Evolutionary conservation across 2,113 vertebrate genomes (phyloP).

Genomic region (Ursus arctos): DNA sequence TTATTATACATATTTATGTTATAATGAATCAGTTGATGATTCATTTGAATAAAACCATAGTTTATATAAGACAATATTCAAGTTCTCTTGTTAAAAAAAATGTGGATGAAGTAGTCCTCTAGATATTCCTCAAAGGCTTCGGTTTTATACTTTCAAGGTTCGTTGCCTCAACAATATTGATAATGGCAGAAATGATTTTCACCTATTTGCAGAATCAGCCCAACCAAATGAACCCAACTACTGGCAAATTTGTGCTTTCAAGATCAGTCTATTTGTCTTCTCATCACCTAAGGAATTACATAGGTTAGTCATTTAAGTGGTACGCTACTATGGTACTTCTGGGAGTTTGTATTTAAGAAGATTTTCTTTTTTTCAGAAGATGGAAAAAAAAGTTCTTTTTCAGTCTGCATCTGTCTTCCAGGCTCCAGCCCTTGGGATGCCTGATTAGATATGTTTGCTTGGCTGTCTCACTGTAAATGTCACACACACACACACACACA

Average conservation of each 20-base stretch:
- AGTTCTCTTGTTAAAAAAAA: neutral
- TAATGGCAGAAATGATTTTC: neutral
- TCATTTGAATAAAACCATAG: neutral
- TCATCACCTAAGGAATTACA: neutral
- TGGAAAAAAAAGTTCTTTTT: neutral
- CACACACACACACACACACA: neutral
- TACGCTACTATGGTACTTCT: neutral
- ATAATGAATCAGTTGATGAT: neutral
- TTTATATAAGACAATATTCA: neutral
- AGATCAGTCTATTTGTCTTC: neutral
- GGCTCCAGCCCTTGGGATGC: neutral
- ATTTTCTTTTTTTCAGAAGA: neutral
- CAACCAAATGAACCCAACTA: neutral
- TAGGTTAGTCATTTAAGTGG: neutral
- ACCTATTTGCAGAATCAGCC: neutral
- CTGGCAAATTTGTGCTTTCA: neutral
- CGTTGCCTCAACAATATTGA: neutral
- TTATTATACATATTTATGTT: neutral
- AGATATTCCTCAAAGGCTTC: neutral
- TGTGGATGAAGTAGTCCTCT: neutral
- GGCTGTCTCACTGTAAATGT: neutral
- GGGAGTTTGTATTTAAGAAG: neutral
- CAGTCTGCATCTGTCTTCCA: neutral
- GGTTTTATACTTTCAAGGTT: neutral
- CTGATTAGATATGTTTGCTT: neutral